These are phyloP conservation scores for Drosophila arawakana DNA, from an alignment of 1,140 invertebrate species.

Conservation along the genomic window DNA sequence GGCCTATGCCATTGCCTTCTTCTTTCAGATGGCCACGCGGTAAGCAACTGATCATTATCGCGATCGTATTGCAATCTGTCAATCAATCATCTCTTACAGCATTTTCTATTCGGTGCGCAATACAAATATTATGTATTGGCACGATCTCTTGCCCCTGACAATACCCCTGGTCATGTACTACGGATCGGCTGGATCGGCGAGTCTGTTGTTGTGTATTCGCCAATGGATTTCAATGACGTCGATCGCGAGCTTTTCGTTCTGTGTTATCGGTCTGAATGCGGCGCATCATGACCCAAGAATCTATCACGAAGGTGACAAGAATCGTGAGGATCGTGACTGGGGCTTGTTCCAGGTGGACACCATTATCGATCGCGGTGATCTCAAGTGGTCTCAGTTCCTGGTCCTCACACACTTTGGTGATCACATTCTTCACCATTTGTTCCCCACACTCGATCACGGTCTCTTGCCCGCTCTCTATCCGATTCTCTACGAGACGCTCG, in stretches of 20 bases:
- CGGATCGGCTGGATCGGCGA: conserved; percentile 60
- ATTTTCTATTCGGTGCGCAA: conserved; percentile 71
- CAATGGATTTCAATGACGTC: conserved; percentile 87
- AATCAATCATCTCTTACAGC: conserved; percentile 46
- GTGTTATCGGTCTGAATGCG: conserved; percentile 89
- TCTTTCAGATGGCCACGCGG: conserved; percentile 73
- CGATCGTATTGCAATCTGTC: conserved; percentile 37
- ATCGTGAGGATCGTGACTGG: conserved; percentile 89
- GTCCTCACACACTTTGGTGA: conserved; percentile 90
- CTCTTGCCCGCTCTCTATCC: conserved; percentile 88
- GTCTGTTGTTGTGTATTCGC: conserved; percentile 77
- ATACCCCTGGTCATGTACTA: conserved; percentile 86
- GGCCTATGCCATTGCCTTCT: conserved; percentile 85
- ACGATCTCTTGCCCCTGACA: conserved; percentile 85
- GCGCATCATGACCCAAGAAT: conserved; percentile 93
- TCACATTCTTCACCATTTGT: conserved; percentile 92
- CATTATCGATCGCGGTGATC: conserved; percentile 89
- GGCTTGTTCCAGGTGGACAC: conserved; percentile 91
- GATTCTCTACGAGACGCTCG: conserved; percentile 88
- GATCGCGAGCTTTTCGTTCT: conserved; percentile 88
- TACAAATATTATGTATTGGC: conserved; percentile 76
- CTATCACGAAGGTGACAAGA: conserved; percentile 92
- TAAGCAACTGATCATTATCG: conserved; percentile 47
- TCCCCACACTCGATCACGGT: conserved; percentile 92
- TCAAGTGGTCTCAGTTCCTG: conserved; percentile 89